Percentiles rank a stretch among this genome's conserved stretches.
Evolutionary conservation across 1,140 invertebrate species (phyloP).

Genomic region (Macrobrachium rosenbergii): DNA sequence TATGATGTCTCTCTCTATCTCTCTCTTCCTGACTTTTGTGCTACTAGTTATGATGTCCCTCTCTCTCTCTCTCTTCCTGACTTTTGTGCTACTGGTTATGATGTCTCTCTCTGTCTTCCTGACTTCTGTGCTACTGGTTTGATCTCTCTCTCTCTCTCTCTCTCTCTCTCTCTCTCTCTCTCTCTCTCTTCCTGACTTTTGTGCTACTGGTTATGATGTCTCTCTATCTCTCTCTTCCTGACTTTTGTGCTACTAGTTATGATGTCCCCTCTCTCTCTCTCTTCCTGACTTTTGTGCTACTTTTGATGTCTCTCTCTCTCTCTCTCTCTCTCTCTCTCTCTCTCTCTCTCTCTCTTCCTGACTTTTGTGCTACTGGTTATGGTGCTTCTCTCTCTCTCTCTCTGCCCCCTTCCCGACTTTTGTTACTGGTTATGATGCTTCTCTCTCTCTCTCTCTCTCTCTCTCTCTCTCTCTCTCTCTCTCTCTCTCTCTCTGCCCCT

Average conservation of each 20-base stretch:
- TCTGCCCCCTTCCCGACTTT: not conserved
- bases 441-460: not conserved
- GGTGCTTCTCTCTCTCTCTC: not conserved
- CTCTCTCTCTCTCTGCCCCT: not conserved
- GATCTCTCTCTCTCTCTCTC: conserved; percentile 1
- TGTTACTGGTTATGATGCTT: not conserved
- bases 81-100: not conserved
- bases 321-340: no score
- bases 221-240: not conserved
- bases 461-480: not conserved
- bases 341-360: not conserved
- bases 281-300: not conserved
- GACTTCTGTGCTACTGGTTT: not conserved
- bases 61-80: not conserved
- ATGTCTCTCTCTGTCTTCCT: not conserved
- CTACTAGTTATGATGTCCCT: no score
- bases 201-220: not conserved
- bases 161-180: not conserved
- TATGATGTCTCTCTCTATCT: no score
- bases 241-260: no score
- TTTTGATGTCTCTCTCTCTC: no score
- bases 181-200: not conserved
- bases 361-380: not conserved
- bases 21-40: no score
- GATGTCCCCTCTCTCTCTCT: not conserved